These are phyloP conservation scores for Peromyscus attwateri DNA, from an alignment of 2,797 vertebrate species.

Conservation along the genomic window DNA sequence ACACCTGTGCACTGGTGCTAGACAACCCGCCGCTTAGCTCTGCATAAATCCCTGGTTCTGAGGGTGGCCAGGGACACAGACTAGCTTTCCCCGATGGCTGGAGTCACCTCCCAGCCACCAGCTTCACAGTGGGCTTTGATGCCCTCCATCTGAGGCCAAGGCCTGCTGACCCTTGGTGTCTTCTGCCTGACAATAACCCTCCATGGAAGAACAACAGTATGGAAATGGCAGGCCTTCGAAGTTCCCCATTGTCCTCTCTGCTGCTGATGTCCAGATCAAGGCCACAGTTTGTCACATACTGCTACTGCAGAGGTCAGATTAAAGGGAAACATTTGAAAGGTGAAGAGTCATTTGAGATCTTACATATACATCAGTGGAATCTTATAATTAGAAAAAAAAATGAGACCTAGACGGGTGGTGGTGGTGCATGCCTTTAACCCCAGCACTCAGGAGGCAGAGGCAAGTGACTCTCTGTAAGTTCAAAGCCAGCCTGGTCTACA, in stretches of 20 bases:
- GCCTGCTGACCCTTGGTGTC: rapidly evolving
- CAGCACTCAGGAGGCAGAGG: too few species aligned
- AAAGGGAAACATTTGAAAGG: constrained; percentile 6
- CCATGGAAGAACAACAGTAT: neutral
- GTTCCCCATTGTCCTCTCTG: neutral
- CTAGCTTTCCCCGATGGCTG: neutral
- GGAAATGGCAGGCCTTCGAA: neutral
- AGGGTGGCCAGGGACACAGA: neutral
- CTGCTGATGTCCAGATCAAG: neutral
- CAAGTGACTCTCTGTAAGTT: too few species aligned
- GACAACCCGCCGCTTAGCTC: neutral
- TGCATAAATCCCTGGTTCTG: neutral
- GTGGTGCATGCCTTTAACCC: too few species aligned
- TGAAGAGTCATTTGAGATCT: neutral
- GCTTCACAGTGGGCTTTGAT: neutral
- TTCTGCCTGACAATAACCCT: neutral
- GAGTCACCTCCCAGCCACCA: neutral
- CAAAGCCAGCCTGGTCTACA: too few species aligned
- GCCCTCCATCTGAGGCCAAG: neutral
- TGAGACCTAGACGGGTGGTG: neutral
- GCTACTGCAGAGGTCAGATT: neutral
- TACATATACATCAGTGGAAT: neutral
- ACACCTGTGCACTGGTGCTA: constrained; percentile 76
- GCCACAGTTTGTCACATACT: neutral
- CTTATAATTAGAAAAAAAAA: neutral